A percentile compares a stretch with the other conserved stretches of the same genome.
Evolutionary conservation across 2,113 vertebrate species (phyloP).

Genomic region (Hipposideros armiger): DNA sequence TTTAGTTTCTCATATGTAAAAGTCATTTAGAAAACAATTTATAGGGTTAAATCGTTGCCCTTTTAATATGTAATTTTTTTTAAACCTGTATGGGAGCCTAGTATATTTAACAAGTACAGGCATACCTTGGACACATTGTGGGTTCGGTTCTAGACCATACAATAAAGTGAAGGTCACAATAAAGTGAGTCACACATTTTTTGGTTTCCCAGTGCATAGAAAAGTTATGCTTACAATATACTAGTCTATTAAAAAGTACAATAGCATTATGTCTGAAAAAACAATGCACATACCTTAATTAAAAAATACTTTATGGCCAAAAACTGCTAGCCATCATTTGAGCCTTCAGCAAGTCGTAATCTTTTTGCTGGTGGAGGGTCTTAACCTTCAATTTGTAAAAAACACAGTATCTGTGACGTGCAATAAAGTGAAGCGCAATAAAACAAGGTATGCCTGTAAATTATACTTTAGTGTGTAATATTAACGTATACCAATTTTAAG

Average conservation of each 20-base stretch:
- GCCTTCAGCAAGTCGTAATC: background rate
- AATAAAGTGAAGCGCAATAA: background rate
- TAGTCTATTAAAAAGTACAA: background rate
- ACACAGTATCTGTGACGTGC: background rate
- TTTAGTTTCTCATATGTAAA: slow-evolving; percentile 64
- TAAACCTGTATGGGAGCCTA: slow-evolving; percentile 68
- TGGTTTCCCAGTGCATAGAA: background rate
- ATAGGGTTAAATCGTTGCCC: slow-evolving; percentile 52
- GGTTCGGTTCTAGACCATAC: background rate
- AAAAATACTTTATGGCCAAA: background rate
- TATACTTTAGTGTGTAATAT: slow-evolving; percentile 50
- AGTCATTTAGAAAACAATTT: slow-evolving; percentile 59
- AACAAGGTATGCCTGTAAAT: slow-evolving; percentile 33
- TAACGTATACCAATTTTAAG: slow-evolving; percentile 55
- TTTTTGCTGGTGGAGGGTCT: background rate
- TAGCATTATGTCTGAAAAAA: background rate
- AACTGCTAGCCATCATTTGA: background rate
- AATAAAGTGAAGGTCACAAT: background rate
- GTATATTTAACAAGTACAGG: slow-evolving; percentile 53
- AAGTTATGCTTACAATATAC: background rate
- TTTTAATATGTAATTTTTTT: slow-evolving; percentile 52
- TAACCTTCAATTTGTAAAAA: background rate
- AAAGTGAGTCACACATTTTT: background rate
- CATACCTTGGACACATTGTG: background rate
- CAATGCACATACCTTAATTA: background rate